A percentile compares a stretch with the other conserved stretches of the same genome.
Conservation (phyloP, 2,888 invertebrate species). For the Ophion costatus region DNA sequence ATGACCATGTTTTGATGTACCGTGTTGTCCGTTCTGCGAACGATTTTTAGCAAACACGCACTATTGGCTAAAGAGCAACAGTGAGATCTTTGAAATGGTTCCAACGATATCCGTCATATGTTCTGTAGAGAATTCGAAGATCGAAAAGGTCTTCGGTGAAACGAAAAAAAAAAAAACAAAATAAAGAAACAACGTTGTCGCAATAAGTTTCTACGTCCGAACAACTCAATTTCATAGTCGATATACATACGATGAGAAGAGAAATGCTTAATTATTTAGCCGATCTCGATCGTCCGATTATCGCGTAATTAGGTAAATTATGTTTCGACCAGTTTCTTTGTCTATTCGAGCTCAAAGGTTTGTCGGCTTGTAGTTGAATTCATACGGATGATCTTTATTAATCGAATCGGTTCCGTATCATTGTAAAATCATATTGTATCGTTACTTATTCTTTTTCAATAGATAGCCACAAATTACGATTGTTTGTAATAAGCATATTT, state of each 20-base stretch:
- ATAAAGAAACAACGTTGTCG: conserved; percentile 39
- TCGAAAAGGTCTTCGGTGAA: conserved; percentile 7
- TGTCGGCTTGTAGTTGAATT: conserved; percentile 22
- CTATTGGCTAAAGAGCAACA: conserved; percentile 19
- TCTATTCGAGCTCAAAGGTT: conserved; percentile 33
- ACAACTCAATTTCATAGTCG: conserved; percentile 47
- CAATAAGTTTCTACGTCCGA: conserved; percentile 45
- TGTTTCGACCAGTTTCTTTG: conserved; percentile 22
- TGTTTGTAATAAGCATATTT: conserved; percentile 55
- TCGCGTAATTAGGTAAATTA: conserved; percentile 35
- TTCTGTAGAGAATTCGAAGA: conserved; percentile 37
- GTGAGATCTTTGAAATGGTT: conserved; percentile 52
- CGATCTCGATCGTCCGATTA: conserved; percentile 50
- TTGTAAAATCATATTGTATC: conserved; percentile 51
- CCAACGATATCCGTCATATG: conserved; percentile 32
- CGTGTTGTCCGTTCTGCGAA: conserved; percentile 70
- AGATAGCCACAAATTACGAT: conserved; percentile 56
- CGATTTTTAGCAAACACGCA: conserved; percentile 56
- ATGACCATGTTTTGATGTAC: conserved; percentile 74
- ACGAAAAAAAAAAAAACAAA: conserved; percentile 1
- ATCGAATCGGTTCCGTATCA: conserved; percentile 38
- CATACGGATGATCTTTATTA: conserved; percentile 4
- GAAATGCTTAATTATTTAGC: conserved; percentile 57
- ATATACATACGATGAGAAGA: conserved; percentile 33
- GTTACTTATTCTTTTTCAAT: conserved; percentile 45